phyloP scores from a whole-genome alignment of 2,888 invertebrate genomes.

The Hirtodrosophila cameraria region DNA sequence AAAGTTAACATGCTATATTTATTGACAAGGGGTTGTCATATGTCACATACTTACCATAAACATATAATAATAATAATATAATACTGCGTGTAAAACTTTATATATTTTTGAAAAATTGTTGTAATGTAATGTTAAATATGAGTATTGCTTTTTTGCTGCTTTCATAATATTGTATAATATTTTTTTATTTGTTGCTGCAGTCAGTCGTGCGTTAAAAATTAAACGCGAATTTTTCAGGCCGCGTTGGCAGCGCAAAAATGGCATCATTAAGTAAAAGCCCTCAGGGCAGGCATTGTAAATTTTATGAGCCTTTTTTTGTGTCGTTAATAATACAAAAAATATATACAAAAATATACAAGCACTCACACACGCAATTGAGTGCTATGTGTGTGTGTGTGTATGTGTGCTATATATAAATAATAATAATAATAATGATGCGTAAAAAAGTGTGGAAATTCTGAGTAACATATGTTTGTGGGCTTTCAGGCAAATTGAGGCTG shows the following conservation, averaged over 20 bases:
- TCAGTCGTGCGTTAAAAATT: constrained; percentile 77
- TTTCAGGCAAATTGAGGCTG: constrained; percentile 26
- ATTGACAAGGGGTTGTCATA: no score
- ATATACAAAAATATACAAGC: constrained; percentile 31
- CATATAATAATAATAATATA: neutral
- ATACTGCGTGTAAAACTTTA: neutral
- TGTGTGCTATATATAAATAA: constrained; percentile 49
- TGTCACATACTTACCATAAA: neutral
- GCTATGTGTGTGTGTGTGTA: constrained; percentile 5
- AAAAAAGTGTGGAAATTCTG: constrained; percentile 52
- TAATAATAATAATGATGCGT: constrained; percentile 63
- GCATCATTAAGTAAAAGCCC: constrained; percentile 78
- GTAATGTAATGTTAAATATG: constrained; percentile 34
- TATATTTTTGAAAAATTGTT: constrained; percentile 18
- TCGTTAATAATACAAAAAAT: constrained; percentile 77
- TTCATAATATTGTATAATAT: constrained; percentile 17
- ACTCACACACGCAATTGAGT: constrained; percentile 8
- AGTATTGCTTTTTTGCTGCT: constrained; percentile 26
- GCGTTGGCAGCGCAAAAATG: constrained; percentile 74
- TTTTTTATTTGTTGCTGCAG: constrained; percentile 62
- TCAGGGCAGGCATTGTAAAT: constrained; percentile 73
- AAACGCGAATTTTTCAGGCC: constrained; percentile 74
- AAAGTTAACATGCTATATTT: no score
- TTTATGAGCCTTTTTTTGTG: constrained; percentile 78
- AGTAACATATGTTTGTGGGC: constrained; percentile 45